These are phyloP conservation scores for Trachemys scripta DNA, from an alignment of 2,113 vertebrate species.

Conservation along the genomic window DNA sequence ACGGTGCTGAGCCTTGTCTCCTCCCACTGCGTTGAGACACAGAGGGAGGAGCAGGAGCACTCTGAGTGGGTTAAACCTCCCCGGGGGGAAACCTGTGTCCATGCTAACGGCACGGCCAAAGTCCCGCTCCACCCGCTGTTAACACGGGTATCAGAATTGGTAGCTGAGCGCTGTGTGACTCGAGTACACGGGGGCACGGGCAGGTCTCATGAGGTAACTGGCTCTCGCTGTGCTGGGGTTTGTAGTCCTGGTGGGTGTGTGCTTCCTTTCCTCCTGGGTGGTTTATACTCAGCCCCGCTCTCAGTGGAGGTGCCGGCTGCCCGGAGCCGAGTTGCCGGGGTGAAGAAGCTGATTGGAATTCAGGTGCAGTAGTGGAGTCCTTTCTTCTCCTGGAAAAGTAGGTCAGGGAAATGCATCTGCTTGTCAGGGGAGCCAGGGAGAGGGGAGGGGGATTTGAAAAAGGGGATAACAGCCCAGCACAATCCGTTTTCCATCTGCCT, in stretches of 20 bases:
- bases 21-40: neutral
- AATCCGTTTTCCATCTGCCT: constrained; percentile 2
- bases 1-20: neutral
- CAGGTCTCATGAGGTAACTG: neutral
- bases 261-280: neutral
- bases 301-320: neutral
- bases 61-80: neutral
- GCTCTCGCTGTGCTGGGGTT: accelerated
- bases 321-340: neutral
- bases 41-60: accelerated
- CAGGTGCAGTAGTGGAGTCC: constrained; percentile 19
- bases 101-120: neutral
- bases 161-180: accelerated
- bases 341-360: constrained; percentile 48
- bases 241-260: neutral
- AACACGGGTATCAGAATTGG: neutral
- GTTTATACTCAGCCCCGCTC: neutral
- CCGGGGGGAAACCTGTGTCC: neutral
- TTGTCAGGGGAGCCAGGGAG: neutral
- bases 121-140: no score
- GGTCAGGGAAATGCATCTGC: constrained; percentile 6
- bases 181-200: neutral
- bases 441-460: neutral
- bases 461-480: neutral
- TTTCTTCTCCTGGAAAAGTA: constrained; percentile 43